Base-by-base conservation (phyloP, 2,113 vertebrate genomes). In the Bos javanicus region DNA sequence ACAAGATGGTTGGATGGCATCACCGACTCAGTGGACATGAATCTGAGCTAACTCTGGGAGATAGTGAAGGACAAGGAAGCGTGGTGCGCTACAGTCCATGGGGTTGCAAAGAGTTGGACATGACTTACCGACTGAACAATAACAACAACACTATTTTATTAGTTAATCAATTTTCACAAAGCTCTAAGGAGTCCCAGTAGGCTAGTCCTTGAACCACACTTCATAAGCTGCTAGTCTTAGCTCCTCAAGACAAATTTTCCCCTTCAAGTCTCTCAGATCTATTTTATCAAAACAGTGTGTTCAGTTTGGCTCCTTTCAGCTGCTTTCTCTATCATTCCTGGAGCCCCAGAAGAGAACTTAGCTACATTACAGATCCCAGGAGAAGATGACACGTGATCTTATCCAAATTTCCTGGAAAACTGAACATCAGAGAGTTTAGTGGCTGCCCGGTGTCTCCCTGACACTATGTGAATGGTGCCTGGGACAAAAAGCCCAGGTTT, bases 401-500 rank as follows among this genome's bases (percentile, higher is more conserved):
- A 81, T 16, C 26, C 57, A 84, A 43, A 30, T 7, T 3, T 17
- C 64, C 46, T 56, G 30, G 30, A 86, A 94, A 80, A 60, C 30
- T 33, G n/a, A 46, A 48, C 7, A 4, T 17, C 12, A 28, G 64
- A 60, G 67, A 50, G n/a, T 7, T 17, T 1, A 15, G 50, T 23
- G 5, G 21, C 15, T 12, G 1, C 4, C 28, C 4, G 11, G 12
- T 0, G 3, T 67, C 80, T 12, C 52, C 50, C 21, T 25, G 30
- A 39, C 2, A 8, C 30, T 13, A 0, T 13, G 3, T 3, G 16
- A 78, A 46, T 5, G 23, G 33, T 9, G 28, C 16, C 13, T 6
- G 9, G 52, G 33, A 30, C 10, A 4, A 67, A 83, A 5, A 7
- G 16, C 2, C 11, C 4, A 9, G 36, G 84, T 43, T 13, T 62